Evolutionary conservation across 1,140 invertebrate species (phyloP), one percentile per base, ranked within the genome.

Genomic region (Drosophila auraria): DNA sequence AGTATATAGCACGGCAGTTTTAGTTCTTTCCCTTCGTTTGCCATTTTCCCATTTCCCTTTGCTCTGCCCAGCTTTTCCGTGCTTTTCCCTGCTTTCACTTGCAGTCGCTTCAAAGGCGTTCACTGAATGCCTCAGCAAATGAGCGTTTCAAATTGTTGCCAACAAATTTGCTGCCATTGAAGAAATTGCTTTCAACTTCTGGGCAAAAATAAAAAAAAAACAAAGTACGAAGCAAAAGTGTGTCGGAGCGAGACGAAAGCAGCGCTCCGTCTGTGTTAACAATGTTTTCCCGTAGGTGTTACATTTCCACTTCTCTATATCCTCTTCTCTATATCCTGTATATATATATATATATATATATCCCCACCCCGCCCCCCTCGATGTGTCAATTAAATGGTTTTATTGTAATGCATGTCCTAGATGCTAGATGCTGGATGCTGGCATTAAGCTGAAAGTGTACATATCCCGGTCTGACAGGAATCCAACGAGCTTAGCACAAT

Each of bases 101-200:
- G 30, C 40, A 51, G 36, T 40, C 42, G 54, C 51, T 47, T 89
- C 83, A 87, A 84, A 87, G 84, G 73, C 72, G 53, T 61, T 51
- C 84, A 49, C 60, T 87, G 78, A 87, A 82, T 82, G 71, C 68
- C 56, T 62, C 80, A 72, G 73, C 81, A 89, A 87, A 89, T 87
- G 83, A 87, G 78, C 80, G 72, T 80, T 87, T 87, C 69, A 84
- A 89, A 82, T 90, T 90, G 84, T 89, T 89, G 86, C 73, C 82
- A 89, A 90, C 86, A 89, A 87, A 87, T 87, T 87, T 83, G 81
- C 81, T 75, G 84, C 81, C 84, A 87, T 87, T 84, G 81, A 89
- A 64, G 71, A 75, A 87, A 87, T 87, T 78, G 69, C 83, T 72
- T 58, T 65, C 72, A 53, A 77, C 53, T 77, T 53, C 54, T 40